A percentile compares a stretch with the other conserved stretches of the same genome.
Evolutionary conservation across 1,140 invertebrate genomes (phyloP).

Genomic region (Lanistes nyassanus): DNA sequence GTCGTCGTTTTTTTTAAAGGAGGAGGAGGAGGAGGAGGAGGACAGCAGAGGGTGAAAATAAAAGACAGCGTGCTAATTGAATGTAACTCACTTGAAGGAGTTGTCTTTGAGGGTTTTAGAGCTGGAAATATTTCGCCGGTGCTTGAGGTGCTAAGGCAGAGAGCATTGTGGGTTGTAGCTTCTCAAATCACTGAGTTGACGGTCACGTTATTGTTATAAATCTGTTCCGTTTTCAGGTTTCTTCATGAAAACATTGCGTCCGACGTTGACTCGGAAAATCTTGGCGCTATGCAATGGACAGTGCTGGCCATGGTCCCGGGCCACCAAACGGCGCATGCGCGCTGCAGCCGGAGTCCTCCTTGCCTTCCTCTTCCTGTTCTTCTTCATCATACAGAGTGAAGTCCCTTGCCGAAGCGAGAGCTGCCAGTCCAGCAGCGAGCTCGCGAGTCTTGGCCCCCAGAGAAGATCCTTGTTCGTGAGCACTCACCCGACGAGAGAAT

Average conservation of each 20-base stretch:
- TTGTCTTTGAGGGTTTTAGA: too few relatives aligned
- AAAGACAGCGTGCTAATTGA: not conserved
- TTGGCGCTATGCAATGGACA: not conserved
- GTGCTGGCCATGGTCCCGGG: not conserved
- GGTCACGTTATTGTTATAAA: not conserved
- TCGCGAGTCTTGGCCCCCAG: not conserved
- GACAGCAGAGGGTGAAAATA: not conserved
- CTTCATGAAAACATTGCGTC: not conserved
- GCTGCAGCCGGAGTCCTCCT: not conserved
- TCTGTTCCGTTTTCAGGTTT: too few relatives aligned
- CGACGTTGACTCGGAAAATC: not conserved
- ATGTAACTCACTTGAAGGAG: not conserved
- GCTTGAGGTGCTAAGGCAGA: too few relatives aligned
- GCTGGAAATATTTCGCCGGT: too few relatives aligned
- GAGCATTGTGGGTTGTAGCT: too few relatives aligned
- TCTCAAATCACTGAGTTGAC: not conserved
- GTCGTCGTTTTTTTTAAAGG: too few relatives aligned
- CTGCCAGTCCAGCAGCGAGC: not conserved
- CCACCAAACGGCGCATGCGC: conserved; percentile 10
- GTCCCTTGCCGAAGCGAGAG: not conserved
- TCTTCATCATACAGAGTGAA: conserved; percentile 20
- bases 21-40: not conserved
- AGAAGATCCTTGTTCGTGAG: conserved; percentile 14
- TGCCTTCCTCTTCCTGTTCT: conserved; percentile 14
- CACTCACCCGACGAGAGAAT: conserved; percentile 11